Evolutionary conservation across 2,888 invertebrate genomes (phyloP), one percentile per base, ranked within the genome.

Genomic region (Trichopoda pennipes): DNA sequence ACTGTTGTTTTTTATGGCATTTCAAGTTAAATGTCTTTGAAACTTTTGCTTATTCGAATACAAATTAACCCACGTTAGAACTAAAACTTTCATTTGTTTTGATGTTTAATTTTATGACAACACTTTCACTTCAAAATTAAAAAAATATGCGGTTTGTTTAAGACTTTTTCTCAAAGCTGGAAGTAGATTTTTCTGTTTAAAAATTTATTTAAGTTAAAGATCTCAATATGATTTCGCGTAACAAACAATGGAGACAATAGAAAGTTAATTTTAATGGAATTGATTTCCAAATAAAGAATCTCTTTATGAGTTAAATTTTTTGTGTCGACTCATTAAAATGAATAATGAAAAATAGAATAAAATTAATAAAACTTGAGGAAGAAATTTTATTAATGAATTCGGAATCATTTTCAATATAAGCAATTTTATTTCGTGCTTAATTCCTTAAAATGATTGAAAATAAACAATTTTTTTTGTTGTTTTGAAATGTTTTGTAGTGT

Each of bases 51-150:
- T 12, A 19, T 49, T 19, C 19, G 12, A 12, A 49, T 49, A 49
- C 12, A 16, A 49, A n/a, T 17, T 60, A 14, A 12, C 14, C 23
- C 21, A 42, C 23, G 32, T 60, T 60, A 60, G 60, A 60, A 60
- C 38, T 60, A 44, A 16, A 63, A 73, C 73, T 73, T 73, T 73
- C 73, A 73, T 73, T 63, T 63, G n/a, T n/a, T 47, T 44, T 55
- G 32, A 21, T 44, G 47, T 73, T 63, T 47, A 19, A 8, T 21
- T 44, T 55, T 44, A 10, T 42, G 44, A 56, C 44, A 42, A 55
- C 53, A 73, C 73, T 73, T 73, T 73, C 73, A 63, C 73, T 55
- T 63, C n/a, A n/a, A 23, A 32, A 38, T 8, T 19, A 1, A 44
- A 10, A 53, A 28, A 8, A 69, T 17, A 56, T 28, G 28, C 28